A percentile compares a stretch with the other conserved stretches of the same genome.
Conservation (phyloP, 2,797 vertebrate species). For the Heliangelus exortis region DNA sequence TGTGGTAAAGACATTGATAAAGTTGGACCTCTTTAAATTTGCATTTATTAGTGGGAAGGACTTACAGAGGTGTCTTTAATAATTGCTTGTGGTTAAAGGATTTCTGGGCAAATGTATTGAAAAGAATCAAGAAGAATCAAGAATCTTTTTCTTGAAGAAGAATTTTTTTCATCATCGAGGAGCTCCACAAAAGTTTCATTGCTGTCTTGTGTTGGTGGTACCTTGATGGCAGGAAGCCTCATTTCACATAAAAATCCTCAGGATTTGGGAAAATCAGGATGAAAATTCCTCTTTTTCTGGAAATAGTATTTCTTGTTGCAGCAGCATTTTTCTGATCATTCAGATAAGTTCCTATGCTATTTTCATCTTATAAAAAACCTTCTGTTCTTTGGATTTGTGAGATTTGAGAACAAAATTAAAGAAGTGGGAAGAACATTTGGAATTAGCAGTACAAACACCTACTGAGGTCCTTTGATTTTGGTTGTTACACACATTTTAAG, state of each 20-base stretch:
- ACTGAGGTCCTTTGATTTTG: neutral
- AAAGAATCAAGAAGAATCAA: neutral
- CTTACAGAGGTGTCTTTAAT: neutral
- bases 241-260: neutral
- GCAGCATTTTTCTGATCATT: neutral
- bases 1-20: neutral
- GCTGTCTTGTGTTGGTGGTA: neutral
- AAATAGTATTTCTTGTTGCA: neutral
- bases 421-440: neutral
- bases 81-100: neutral
- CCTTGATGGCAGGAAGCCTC: neutral
- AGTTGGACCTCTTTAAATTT: neutral
- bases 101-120: neutral
- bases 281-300: neutral
- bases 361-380: neutral
- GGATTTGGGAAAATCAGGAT: neutral
- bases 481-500: neutral
- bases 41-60: rapidly evolving
- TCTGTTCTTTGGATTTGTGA: neutral
- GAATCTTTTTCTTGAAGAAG: neutral
- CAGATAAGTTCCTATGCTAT: no score
- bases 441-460: neutral
- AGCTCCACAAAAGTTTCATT: neutral
- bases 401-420: neutral
- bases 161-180: neutral